Evolutionary conservation across 2,888 invertebrate genomes (phyloP).

Genomic region (Synergus umbraculus): DNA sequence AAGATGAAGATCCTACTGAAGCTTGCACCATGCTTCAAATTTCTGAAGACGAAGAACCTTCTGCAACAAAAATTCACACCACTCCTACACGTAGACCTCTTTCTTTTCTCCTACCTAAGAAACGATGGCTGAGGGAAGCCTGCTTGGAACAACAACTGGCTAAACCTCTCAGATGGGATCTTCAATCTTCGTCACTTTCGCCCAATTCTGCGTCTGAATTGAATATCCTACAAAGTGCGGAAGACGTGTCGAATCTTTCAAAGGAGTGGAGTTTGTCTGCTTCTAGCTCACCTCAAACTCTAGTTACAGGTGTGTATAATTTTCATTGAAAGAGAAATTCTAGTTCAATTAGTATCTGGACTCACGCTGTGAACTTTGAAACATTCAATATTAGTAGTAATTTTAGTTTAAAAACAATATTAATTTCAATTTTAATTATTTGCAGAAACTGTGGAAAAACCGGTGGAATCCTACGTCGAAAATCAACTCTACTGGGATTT

Average conservation of each 20-base stretch:
- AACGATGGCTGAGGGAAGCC: conserved; percentile 81
- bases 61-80: conserved; percentile 64
- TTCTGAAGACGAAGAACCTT: conserved; percentile 72
- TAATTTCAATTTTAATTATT: neutral
- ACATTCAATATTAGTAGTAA: neutral
- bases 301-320: neutral
- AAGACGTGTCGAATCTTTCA: neutral
- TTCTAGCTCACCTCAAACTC: neutral
- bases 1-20: conserved; percentile 72
- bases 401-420: neutral
- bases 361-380: neutral
- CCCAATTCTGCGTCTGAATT: conserved; percentile 13
- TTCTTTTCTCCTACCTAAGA: conserved; percentile 79
- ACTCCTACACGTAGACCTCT: conserved; percentile 71
- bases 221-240: neutral
- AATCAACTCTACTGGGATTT: conserved; percentile 18
- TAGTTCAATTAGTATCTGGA: neutral
- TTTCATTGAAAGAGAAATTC: neutral
- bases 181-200: conserved; percentile 47
- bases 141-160: conserved; percentile 79
- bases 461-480: neutral
- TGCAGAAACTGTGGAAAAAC: conserved; percentile 29
- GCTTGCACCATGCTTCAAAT: conserved; percentile 67
- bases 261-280: conserved; percentile 28
- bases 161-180: conserved; percentile 79